A percentile compares a stretch with the other conserved stretches of the same genome.
Conservation (phyloP, 2,113 vertebrate genomes). For the Puma concolor region DNA sequence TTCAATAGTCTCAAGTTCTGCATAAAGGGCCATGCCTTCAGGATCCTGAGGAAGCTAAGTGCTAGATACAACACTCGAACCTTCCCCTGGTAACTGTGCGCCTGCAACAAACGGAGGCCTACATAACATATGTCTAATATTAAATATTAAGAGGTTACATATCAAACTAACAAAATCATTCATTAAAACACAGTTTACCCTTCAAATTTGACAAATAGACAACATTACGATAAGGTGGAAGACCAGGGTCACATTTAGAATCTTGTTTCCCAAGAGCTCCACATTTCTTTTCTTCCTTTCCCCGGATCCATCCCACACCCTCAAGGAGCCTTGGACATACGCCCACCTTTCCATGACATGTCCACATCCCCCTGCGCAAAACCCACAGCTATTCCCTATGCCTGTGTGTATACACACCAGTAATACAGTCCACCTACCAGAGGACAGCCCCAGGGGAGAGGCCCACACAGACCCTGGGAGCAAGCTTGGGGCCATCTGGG, state of each 20-base stretch:
- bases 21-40: neutral
- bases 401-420: neutral
- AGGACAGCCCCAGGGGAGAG: neutral
- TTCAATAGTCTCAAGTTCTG: neutral
- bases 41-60: neutral
- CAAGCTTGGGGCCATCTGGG: neutral
- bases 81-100: neutral
- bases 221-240: neutral
- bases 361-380: neutral
- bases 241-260: neutral
- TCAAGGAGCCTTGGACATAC: neutral
- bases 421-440: neutral
- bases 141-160: slow-evolving; percentile 53
- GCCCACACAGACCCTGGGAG: neutral
- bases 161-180: slow-evolving; percentile 42
- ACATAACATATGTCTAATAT: neutral
- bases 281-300: neutral
- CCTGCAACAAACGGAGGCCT: neutral
- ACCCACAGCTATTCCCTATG: neutral
- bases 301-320: neutral
- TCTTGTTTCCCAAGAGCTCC: neutral
- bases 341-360: neutral
- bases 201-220: neutral
- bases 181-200: neutral
- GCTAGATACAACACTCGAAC: neutral